These are phyloP conservation scores for Campylomormyrus tamandua DNA, from an alignment of 2,113 vertebrate species.

Conservation along the genomic window DNA sequence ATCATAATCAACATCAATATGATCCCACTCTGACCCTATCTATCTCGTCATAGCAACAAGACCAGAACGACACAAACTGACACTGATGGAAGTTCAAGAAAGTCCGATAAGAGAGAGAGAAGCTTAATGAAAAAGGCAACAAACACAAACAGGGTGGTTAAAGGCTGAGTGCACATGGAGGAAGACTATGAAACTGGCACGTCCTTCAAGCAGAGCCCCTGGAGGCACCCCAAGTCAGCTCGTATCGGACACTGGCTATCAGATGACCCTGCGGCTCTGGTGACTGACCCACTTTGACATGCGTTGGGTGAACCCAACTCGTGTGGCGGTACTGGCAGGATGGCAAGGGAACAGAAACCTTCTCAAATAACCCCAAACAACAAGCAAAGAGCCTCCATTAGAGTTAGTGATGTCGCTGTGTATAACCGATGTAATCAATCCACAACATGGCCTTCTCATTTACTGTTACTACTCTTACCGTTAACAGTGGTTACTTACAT, in stretches of 20 bases:
- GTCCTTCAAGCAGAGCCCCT: background rate
- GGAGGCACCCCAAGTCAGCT: background rate
- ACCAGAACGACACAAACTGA: background rate
- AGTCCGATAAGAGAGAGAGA: background rate
- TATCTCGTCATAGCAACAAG: background rate
- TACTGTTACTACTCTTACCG: background rate
- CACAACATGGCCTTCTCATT: background rate
- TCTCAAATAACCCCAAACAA: background rate
- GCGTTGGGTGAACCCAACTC: background rate
- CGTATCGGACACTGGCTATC: background rate
- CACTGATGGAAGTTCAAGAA: background rate
- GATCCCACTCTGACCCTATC: background rate
- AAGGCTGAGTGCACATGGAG: background rate
- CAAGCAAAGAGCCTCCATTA: conserved; percentile 1
- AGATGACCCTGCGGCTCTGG: background rate
- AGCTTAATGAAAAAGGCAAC: background rate
- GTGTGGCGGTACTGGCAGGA: background rate
- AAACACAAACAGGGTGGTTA: background rate
- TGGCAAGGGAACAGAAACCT: background rate
- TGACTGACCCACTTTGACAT: background rate
- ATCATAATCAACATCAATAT: background rate
- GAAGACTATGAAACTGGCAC: background rate
- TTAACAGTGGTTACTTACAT: background rate
- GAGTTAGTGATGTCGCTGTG: background rate
- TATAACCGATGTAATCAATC: background rate